phyloP scores from a whole-genome alignment of 1,140 invertebrate genomes.

The Scaptodrosophila lebanonensis region DNA sequence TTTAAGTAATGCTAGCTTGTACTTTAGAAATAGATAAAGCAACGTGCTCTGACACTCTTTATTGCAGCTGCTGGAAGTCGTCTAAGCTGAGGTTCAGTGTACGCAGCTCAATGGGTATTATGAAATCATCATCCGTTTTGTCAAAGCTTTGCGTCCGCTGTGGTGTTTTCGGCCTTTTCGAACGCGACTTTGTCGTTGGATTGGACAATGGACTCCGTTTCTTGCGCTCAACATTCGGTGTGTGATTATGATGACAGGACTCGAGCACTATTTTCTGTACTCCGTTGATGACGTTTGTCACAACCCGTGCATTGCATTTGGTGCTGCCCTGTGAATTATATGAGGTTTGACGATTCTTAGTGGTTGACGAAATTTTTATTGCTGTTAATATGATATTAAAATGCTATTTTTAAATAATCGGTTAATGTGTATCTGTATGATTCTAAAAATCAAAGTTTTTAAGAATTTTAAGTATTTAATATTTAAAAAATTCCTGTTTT shows the following conservation, averaged over 20 bases:
- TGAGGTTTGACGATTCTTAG: too few species aligned
- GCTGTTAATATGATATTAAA: too few species aligned
- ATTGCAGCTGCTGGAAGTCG: conserved; percentile 53
- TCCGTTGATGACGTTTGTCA: conserved; percentile 69
- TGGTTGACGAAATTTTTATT: too few species aligned
- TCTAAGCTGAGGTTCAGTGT: conserved; percentile 55
- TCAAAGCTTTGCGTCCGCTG: conserved; percentile 2
- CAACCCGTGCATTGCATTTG: conserved; percentile 74
- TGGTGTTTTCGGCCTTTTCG: conserved; percentile 13
- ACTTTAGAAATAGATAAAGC: conserved; percentile 27
- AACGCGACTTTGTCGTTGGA: conserved; percentile 9
- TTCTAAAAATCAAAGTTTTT: too few species aligned
- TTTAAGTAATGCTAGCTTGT: conserved; percentile 23
- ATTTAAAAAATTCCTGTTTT: too few species aligned
- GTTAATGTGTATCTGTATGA: too few species aligned
- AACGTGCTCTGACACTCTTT: neutral
- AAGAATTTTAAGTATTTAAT: too few species aligned
- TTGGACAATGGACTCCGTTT: conserved; percentile 40
- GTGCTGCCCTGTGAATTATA: conserved; percentile 62
- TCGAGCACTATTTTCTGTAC: conserved; percentile 67
- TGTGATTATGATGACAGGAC: conserved; percentile 68
- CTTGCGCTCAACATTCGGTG: conserved; percentile 53
- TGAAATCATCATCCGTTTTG: conserved; percentile 48
- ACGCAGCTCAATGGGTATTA: conserved; percentile 49
- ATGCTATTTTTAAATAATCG: too few species aligned